A percentile compares a stretch with the other conserved stretches of the same genome.
These are phyloP conservation scores for Rhombomys opimus DNA, from an alignment of 2,113 vertebrate genomes.

Conservation along the genomic window DNA sequence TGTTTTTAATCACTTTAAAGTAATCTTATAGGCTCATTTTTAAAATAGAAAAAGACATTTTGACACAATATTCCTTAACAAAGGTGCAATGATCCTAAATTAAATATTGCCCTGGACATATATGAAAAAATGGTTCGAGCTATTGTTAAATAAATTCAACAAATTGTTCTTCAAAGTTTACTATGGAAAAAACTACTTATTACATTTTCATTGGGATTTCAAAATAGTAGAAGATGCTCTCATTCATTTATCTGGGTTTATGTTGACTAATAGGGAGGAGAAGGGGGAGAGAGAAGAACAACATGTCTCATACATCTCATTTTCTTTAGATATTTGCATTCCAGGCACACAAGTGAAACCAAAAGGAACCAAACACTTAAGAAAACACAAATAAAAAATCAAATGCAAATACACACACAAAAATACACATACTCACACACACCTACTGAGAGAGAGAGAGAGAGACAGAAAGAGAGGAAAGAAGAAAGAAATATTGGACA, in stretches of 20 bases:
- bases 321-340: not conserved
- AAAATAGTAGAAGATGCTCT: not conserved
- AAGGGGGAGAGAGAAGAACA: no score
- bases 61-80: constrained; percentile 11
- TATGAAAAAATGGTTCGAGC: not conserved
- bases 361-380: not conserved
- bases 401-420: not conserved
- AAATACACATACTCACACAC: not conserved
- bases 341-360: not conserved
- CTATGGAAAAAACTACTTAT: not conserved
- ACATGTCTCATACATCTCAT: no score
- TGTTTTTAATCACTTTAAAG: not conserved
- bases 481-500: not conserved
- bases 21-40: not conserved
- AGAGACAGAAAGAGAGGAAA: not conserved
- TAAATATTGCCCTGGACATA: not conserved
- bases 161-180: not conserved
- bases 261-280: not conserved
- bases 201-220: not conserved
- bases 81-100: not conserved
- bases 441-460: not conserved
- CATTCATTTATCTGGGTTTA: not conserved
- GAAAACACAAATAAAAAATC: constrained; percentile 44
- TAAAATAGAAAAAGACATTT: not conserved
- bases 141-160: not conserved